Base-by-base conservation (phyloP, 2,113 vertebrate genomes). In the Phodopus roborovskii region DNA sequence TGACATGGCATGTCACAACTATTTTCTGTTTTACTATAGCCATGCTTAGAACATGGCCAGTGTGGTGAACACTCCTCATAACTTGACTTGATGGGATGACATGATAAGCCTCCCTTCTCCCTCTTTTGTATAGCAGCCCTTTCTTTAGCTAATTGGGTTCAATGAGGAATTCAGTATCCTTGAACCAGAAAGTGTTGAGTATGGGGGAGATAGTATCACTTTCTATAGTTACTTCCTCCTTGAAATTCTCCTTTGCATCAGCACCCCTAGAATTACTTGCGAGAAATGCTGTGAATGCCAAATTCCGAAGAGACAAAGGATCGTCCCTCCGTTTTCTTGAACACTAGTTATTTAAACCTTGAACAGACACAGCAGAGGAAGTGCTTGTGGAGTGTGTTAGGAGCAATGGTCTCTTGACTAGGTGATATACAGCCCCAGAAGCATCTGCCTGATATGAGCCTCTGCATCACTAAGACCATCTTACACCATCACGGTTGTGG, bases 391-490 rank as follows among this genome's bases (percentile, higher is more conserved):
- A 48, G n/a, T 96, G 1, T 96, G 79, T 19, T 24, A 92, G 93
- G 96, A 96, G 86, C 96, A 92, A 97, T 87, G 91, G 36, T 19
- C 92, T 98, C 96, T 97, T 97, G 91, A 96, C 93, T n/a, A 60
- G 78, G 96, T 93, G 33, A 68, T 96, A 97, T 93, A 71, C 0
- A 12, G 68, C 16, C 82, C 95, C 90, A 8, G 97, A 56, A 78
- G 90, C 84, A 82, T 12, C 79, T 26, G 36, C 97, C 70, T 81
- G 70, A 83, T 58, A 30, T 91, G 0, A 92, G 89, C 90, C 81
- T 83, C 81, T 75, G 88, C 86, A 28, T 95, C 7, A 0, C 95
- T 97, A 74, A 64, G 97, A 42, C n/a, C 94, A 92, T 95, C 95
- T 97, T 84, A 92, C 58, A 26, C 94, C 62, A 73, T 97, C 48